These are phyloP conservation scores for Thinocorus orbignyianus DNA, from an alignment of 2,113 vertebrate species.

Conservation along the genomic window DNA sequence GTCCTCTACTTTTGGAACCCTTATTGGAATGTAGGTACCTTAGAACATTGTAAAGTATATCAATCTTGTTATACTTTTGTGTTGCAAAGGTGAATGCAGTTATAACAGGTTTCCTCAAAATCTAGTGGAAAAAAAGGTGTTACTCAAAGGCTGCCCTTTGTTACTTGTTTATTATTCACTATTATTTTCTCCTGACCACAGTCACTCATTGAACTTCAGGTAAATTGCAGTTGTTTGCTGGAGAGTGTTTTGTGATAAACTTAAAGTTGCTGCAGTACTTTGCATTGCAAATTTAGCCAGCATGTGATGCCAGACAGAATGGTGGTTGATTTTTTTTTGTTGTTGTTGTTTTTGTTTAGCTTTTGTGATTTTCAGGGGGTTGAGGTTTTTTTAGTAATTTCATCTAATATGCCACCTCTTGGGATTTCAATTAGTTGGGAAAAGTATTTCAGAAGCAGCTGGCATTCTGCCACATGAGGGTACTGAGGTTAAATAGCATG, in stretches of 20 bases:
- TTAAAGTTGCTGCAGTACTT: neutral
- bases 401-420: neutral
- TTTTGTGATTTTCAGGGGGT: neutral
- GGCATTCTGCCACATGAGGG: neutral
- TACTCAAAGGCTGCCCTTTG: neutral
- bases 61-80: neutral
- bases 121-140: neutral
- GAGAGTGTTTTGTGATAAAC: neutral
- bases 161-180: neutral
- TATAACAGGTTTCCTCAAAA: neutral
- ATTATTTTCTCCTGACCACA: neutral
- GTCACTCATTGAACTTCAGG: neutral
- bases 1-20: neutral
- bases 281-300: neutral
- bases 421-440: neutral
- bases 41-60: neutral
- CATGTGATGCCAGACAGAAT: neutral
- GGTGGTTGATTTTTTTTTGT: neutral
- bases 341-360: neutral
- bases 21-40: neutral
- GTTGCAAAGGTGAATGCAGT: neutral
- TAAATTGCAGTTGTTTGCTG: neutral
- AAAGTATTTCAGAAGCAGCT: neutral
- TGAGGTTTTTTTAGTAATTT: neutral
- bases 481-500: neutral